phyloP scores from a whole-genome alignment of 2,888 invertebrate genomes.

The Leptinotarsa haldemani region DNA sequence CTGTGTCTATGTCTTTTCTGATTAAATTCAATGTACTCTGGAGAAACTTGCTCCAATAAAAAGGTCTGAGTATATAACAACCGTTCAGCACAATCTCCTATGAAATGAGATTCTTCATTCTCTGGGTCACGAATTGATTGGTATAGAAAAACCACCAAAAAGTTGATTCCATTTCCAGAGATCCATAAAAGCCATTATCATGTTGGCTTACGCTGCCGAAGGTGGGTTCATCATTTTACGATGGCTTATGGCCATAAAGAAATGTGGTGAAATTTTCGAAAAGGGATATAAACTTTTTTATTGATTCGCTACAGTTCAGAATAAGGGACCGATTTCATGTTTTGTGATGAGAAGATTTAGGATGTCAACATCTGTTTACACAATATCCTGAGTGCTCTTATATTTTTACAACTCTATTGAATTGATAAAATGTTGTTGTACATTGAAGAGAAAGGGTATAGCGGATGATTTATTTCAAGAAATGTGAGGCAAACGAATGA shows the following conservation, averaged over 20 bases:
- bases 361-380: too few species aligned
- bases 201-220: background rate
- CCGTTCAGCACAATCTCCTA: background rate
- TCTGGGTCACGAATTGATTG: background rate
- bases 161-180: conserved; percentile 2
- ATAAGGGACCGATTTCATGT: background rate
- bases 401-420: too few species aligned
- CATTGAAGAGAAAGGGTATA: too few species aligned
- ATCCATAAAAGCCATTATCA: conserved; percentile 16
- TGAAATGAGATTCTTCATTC: conserved; percentile 8
- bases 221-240: conserved; percentile 19
- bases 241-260: conserved; percentile 6
- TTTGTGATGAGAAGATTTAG: background rate
- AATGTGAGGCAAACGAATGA: too few species aligned
- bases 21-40: too few species aligned
- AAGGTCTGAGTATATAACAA: background rate
- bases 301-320: background rate
- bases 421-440: too few species aligned
- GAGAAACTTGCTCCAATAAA: too few species aligned
- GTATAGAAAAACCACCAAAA: conserved; percentile 8
- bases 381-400: too few species aligned
- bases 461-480: too few species aligned
- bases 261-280: background rate
- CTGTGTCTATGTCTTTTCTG: too few species aligned
- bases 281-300: background rate